Evolutionary conservation across 2,888 invertebrate species (phyloP).

Genomic region (Himalopsyche anomala): DNA sequence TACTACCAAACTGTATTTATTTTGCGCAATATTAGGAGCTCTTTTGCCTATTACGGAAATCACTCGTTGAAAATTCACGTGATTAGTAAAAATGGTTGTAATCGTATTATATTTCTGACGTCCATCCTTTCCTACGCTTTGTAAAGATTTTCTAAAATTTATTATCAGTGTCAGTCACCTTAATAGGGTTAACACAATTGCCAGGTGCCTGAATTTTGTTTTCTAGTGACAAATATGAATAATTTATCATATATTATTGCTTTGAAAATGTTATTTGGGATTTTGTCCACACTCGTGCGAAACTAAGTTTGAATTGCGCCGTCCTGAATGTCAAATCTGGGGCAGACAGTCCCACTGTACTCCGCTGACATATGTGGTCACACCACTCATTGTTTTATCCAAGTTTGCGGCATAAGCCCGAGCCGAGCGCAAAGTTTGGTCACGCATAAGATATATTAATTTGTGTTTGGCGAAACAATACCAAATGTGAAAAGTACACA

Average conservation of each 20-base stretch:
- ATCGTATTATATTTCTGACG: no score
- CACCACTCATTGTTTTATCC: conserved; percentile 21
- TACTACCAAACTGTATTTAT: no score
- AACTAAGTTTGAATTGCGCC: conserved; percentile 2
- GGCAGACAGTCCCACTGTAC: conserved; percentile 39
- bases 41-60: no score
- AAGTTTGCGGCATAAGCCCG: conserved; percentile 35
- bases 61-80: no score
- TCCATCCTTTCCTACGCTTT: no score
- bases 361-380: conserved; percentile 32
- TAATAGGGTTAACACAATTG: no score
- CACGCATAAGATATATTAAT: conserved; percentile 11
- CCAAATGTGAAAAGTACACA: background rate
- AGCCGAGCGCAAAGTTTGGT: conserved; percentile 17
- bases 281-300: background rate
- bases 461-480: conserved; percentile 7
- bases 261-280: conserved; percentile 21
- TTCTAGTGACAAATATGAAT: no score
- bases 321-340: conserved; percentile 39
- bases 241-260: background rate
- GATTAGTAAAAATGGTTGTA: no score
- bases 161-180: no score
- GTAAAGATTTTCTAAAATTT: no score
- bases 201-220: no score
- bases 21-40: no score